Evolutionary conservation across 2,113 vertebrate genomes (phyloP), one percentile per base, ranked within the genome.

Genomic region (Heteronetta atricapilla): DNA sequence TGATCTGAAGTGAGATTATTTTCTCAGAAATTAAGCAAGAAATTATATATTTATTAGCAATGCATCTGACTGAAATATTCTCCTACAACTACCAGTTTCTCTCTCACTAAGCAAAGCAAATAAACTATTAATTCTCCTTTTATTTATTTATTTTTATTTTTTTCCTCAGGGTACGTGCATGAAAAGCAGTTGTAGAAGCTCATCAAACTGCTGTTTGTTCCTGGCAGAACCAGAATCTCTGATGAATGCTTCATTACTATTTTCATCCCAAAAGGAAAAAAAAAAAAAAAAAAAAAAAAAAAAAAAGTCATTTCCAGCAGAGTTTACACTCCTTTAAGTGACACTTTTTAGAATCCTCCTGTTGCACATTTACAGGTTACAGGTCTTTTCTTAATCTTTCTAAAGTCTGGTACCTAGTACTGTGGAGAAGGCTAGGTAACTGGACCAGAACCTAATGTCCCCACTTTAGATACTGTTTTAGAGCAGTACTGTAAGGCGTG

Each of bases 131-230:
- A 97, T 96, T 93, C 86, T 72, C 67, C 11, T 92, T 46, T 46
- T 92, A n/a, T n/a, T n/a, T n/a, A n/a, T 19, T 44, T 8, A 18
- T 44, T 18, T 18, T 44, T 44, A 18, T 18, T 46, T 46, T 46
- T 92, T 92, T 89, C 93, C 94, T 96, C 77, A 6, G 92, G 95
- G 74, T 94, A 79, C 79, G 55, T 96, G 80, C 75, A 59, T 0
- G 22, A 94, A 76, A 81, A 93, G 72, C 88, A 96, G 88, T 97
- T 96, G 81, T 85, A 94, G 83, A 94, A 93, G 69, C 88, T 93
- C 67, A 89, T 94, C 90, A 95, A 96, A 77, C 92, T 96, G 74
- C 94, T 95, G 78, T 96, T 96, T 92, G n/a, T 72, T 94, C 86
- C 70, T 84, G 67, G 58, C 16, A 17, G 94, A 96, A 82, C 13